Evolutionary conservation across 2,113 vertebrate species (phyloP), one percentile per base, ranked within the genome.

Genomic region (Dermatemys mawii): DNA sequence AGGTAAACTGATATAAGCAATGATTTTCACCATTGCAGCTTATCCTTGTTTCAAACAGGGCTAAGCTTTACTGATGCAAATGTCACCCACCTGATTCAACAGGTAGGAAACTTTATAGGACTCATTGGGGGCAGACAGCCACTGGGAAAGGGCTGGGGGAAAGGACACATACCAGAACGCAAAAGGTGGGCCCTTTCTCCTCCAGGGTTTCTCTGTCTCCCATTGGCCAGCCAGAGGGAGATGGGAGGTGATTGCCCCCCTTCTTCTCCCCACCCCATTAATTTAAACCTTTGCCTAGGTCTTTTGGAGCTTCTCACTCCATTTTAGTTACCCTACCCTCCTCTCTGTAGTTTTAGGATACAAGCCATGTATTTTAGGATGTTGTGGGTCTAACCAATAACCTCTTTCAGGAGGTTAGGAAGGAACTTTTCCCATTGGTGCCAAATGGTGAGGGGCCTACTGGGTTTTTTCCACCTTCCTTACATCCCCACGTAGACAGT

Each of bases 31-130:
- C 19, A 63, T 4, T 78, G 32, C 51, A 76, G 7, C 13, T 78
- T 83, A 80, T 29, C 44, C 26, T 24, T 5, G 50, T 73, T 14
- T 19, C 38, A 80, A 87, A 81, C 2, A 86, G 81, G 48, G 8
- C 48, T 35, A 53, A 1, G 2, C 3, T 53, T 1, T 1, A 11
- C 0, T 0, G 57, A 50, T 83, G 53, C 38, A 87, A 8, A 12
- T 63, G 32, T 12, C 32, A 35, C 32, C 6, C 32, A 35, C 32
- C 32, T 63, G 29, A 35, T 32, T 17, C 7, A 17, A 35, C 16
- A 32, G 60, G 60, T 16, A 17, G 60, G 60, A 63, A 63, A 63
- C 12, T 57, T 32, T 57, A 57, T 57, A 57, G 26, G 26, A 55
- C 5, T 13, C 14, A 13, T 29, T 60, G 12, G 5, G 13, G 13